Evolutionary conservation across 2,797 vertebrate species (phyloP).

Genomic region (Labeo calbasu): DNA sequence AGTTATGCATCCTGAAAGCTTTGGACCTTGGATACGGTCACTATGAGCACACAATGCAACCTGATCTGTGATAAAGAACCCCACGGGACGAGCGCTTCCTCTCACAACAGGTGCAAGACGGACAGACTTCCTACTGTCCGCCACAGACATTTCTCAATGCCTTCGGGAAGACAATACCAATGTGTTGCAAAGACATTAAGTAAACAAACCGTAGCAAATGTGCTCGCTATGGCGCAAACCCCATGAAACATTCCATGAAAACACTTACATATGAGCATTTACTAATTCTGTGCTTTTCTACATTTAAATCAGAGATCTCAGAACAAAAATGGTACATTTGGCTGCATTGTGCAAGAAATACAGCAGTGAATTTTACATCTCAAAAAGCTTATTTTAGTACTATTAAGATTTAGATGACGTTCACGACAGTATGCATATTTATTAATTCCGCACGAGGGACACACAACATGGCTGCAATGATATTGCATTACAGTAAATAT

Average conservation of each 20-base stretch:
- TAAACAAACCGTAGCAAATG: conserved; percentile 23
- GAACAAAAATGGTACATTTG: neutral
- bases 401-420: neutral
- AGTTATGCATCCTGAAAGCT: conserved; percentile 45
- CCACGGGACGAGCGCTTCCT: conserved; percentile 76
- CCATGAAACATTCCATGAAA: neutral
- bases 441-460: neutral
- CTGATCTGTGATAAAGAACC: conserved; percentile 82
- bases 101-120: conserved; percentile 83
- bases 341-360: conserved; percentile 2
- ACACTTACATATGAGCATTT: neutral
- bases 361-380: neutral
- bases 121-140: conserved; percentile 74
- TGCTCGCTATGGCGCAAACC: neutral
- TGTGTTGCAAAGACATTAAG: conserved; percentile 22
- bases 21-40: conserved; percentile 51
- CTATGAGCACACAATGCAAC: conserved; percentile 68
- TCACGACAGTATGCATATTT: neutral
- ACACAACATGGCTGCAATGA: neutral
- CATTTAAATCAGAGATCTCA: neutral
- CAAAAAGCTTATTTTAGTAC: neutral
- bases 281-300: neutral
- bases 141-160: conserved; percentile 66
- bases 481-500: neutral
- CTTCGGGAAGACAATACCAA: conserved; percentile 31